These are phyloP conservation scores for Tiaroga cobitis DNA, from an alignment of 2,797 vertebrate genomes.

Conservation along the genomic window DNA sequence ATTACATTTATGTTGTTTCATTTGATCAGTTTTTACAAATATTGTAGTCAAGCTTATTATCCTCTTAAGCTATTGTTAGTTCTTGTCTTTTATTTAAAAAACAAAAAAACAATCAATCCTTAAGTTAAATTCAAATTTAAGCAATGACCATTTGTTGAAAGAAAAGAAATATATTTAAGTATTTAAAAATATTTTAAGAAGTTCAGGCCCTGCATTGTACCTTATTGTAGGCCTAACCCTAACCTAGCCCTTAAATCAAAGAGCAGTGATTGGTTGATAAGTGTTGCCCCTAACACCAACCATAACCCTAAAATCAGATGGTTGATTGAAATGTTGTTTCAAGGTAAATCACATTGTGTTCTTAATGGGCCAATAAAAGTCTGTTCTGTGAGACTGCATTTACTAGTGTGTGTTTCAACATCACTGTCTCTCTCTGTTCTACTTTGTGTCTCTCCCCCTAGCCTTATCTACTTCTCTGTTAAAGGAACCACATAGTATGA, in stretches of 20 bases:
- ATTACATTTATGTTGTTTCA: background rate
- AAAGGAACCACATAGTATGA: constrained; percentile 46
- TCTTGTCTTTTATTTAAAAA: background rate
- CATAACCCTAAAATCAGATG: background rate
- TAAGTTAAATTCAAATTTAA: background rate
- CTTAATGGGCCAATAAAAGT: constrained; percentile 45
- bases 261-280: background rate
- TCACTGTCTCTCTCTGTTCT: constrained; percentile 32
- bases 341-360: background rate
- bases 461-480: constrained; percentile 38
- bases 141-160: background rate
- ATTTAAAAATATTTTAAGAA: no score
- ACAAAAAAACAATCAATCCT: background rate
- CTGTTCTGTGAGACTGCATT: constrained; percentile 51
- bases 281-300: background rate
- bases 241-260: background rate
- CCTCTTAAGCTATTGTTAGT: background rate
- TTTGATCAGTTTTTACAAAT: background rate
- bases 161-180: no score
- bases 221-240: background rate
- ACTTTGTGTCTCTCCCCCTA: constrained; percentile 39
- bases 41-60: no score
- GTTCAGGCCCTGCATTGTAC: background rate
- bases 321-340: background rate
- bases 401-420: constrained; percentile 50